Conservation (phyloP, 2,888 invertebrate species). For the Callyntrura sp. region DNA sequence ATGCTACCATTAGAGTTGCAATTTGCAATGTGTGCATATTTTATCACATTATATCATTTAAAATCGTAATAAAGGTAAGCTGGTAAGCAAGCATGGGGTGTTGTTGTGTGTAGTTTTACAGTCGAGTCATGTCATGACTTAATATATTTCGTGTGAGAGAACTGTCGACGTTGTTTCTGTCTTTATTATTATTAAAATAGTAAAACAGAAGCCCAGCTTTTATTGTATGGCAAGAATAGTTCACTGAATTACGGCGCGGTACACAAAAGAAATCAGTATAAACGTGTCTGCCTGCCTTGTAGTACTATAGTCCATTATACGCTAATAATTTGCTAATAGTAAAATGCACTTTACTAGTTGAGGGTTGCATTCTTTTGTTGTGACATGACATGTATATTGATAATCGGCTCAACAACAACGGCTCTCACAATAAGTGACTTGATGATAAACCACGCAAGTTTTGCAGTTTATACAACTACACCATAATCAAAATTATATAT, state of each 20-base stretch:
- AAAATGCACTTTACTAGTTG: not conserved
- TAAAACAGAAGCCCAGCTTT: too few relatives aligned
- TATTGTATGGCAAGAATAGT: too few relatives aligned
- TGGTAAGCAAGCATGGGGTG: not conserved
- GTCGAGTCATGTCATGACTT: conserved; percentile 19
- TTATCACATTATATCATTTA: conserved; percentile 6
- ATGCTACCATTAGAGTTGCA: not conserved
- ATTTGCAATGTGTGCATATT: not conserved
- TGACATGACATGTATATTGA: conserved; percentile 33
- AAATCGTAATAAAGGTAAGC: not conserved
- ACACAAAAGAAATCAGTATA: not conserved
- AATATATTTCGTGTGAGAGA: conserved; percentile 14
- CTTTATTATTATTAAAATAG: not conserved
- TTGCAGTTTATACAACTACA: too few relatives aligned
- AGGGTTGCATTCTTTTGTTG: conserved; percentile 24
- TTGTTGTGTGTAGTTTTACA: not conserved
- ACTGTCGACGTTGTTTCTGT: not conserved
- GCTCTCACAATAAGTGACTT: conserved; percentile 7
- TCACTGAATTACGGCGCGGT: not conserved
- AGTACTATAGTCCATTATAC: not conserved
- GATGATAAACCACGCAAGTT: too few relatives aligned
- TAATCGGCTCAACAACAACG: conserved; percentile 16
- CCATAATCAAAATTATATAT: not conserved
- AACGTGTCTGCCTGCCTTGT: not conserved
- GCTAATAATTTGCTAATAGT: conserved; percentile 1